A percentile compares a stretch with the other conserved stretches of the same genome.
These are phyloP conservation scores for Rapana venosa DNA, from an alignment of 2,888 invertebrate species.

Conservation along the genomic window DNA sequence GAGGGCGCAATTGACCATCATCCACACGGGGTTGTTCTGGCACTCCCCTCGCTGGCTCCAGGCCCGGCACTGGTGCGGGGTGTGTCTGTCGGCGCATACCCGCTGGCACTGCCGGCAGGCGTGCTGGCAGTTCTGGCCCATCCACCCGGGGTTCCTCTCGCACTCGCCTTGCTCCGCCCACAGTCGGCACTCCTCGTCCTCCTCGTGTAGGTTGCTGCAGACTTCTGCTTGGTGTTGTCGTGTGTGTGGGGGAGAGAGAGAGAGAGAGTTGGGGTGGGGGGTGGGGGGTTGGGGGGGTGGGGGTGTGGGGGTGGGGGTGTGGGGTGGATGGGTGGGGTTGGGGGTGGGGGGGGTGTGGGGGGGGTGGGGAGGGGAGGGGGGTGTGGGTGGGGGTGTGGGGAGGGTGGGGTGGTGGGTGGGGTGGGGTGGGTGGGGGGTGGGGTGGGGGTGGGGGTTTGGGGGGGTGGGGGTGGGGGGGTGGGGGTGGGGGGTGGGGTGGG, in stretches of 20 bases:
- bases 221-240: slow-evolving; percentile 46
- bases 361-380: too few relatives aligned
- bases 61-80: slow-evolving; percentile 53
- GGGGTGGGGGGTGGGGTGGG: too few relatives aligned
- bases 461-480: too few relatives aligned
- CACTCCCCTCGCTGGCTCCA: slow-evolving; percentile 64
- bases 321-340: too few relatives aligned
- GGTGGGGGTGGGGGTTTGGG: too few relatives aligned
- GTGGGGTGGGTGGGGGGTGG: too few relatives aligned
- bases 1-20: slow-evolving; percentile 63
- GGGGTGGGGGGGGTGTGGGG: too few relatives aligned
- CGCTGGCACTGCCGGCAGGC: slow-evolving; percentile 59
- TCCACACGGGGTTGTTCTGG: slow-evolving; percentile 59
- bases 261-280: neutral
- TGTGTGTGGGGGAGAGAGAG: neutral
- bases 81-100: slow-evolving; percentile 54
- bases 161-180: slow-evolving; percentile 64
- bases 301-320: too few relatives aligned
- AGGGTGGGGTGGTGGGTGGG: too few relatives aligned
- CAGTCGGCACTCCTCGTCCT: slow-evolving; percentile 54
- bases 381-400: too few relatives aligned
- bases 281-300: neutral
- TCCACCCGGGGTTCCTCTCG: slow-evolving; percentile 61
- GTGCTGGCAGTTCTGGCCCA: slow-evolving; percentile 60
- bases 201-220: slow-evolving; percentile 57